These are phyloP conservation scores for Hippocampus barbouri DNA, from an alignment of 2,113 vertebrate genomes.

Conservation along the genomic window DNA sequence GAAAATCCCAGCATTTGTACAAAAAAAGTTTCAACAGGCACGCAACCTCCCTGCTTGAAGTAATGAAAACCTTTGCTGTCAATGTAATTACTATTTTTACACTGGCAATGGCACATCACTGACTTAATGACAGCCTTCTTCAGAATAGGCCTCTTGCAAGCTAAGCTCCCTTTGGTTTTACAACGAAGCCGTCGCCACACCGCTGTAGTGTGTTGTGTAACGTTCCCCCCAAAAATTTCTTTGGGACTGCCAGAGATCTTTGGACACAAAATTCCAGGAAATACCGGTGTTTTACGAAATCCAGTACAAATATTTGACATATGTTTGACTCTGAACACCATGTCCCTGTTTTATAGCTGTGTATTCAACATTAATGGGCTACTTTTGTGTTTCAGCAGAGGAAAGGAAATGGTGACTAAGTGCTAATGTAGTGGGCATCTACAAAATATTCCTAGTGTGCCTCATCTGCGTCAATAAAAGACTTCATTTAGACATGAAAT, in stretches of 20 bases:
- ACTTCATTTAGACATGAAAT: background rate
- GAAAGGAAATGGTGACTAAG: slow-evolving; percentile 36
- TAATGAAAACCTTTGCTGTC: slow-evolving; percentile 44
- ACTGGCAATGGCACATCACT: slow-evolving; percentile 34
- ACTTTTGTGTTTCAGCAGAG: slow-evolving; percentile 1
- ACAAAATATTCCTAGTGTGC: slow-evolving; percentile 28
- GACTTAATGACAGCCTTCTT: slow-evolving; percentile 55
- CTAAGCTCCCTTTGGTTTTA: slow-evolving; percentile 36
- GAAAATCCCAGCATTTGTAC: slow-evolving; percentile 47
- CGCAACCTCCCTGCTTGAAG: slow-evolving; percentile 11
- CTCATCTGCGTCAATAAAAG: background rate
- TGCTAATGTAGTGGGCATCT: background rate
- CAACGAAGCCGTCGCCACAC: slow-evolving; percentile 26
- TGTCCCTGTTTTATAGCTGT: slow-evolving; percentile 16
- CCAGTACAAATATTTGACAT: slow-evolving; percentile 46
- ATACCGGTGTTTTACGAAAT: slow-evolving; percentile 48
- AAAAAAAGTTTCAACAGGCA: slow-evolving; percentile 14
- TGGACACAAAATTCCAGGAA: slow-evolving; percentile 50
- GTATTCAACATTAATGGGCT: slow-evolving; percentile 5
- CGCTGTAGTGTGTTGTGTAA: slow-evolving; percentile 45
- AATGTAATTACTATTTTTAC: slow-evolving; percentile 51
- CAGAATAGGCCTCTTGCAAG: slow-evolving; percentile 41
- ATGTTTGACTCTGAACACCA: slow-evolving; percentile 28
- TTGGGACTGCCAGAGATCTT: slow-evolving; percentile 32
- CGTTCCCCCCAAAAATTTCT: slow-evolving; percentile 32